A percentile compares a stretch with the other conserved stretches of the same genome.
Conservation (phyloP, 2,797 vertebrate species). For the Thunnus albacares region DNA sequence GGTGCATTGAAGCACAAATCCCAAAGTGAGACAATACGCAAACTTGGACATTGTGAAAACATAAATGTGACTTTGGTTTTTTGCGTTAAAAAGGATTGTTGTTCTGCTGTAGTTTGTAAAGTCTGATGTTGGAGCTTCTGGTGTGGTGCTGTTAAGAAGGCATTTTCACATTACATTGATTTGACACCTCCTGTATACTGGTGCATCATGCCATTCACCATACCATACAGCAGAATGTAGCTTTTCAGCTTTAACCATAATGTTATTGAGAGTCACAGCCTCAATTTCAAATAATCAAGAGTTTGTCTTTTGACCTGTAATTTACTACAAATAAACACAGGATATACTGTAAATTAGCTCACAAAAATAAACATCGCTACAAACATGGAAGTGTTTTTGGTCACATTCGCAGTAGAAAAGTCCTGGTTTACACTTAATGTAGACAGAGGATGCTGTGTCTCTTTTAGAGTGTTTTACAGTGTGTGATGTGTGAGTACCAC, state of each 20-base stretch:
- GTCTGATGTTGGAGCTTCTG: not conserved
- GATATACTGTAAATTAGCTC: not conserved
- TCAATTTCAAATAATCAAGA: not conserved
- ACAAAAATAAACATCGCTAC: slow-evolving; percentile 9
- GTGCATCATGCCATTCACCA: not conserved
- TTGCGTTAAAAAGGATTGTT: not conserved
- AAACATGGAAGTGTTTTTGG: slow-evolving; percentile 17
- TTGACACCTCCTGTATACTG: not conserved
- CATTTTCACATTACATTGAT: not conserved
- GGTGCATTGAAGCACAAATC: not conserved
- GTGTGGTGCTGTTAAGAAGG: not conserved
- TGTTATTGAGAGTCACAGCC: not conserved
- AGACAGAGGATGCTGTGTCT: slow-evolving; percentile 42
- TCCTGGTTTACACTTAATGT: not conserved
- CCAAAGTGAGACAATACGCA: not conserved
- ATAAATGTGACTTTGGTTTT: not conserved
- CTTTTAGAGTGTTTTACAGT: slow-evolving; percentile 44
- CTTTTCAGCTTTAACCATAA: slow-evolving; percentile 2
- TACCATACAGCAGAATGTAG: not conserved
- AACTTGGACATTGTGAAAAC: not conserved
- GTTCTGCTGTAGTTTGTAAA: not conserved
- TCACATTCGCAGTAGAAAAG: not conserved
- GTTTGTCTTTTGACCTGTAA: not conserved
- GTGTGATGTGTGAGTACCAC: slow-evolving; percentile 47
- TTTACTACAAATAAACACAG: slow-evolving; percentile 16